Evolutionary conservation across 2,113 vertebrate species (phyloP).

Genomic region (Hydrolagus affinis): DNA sequence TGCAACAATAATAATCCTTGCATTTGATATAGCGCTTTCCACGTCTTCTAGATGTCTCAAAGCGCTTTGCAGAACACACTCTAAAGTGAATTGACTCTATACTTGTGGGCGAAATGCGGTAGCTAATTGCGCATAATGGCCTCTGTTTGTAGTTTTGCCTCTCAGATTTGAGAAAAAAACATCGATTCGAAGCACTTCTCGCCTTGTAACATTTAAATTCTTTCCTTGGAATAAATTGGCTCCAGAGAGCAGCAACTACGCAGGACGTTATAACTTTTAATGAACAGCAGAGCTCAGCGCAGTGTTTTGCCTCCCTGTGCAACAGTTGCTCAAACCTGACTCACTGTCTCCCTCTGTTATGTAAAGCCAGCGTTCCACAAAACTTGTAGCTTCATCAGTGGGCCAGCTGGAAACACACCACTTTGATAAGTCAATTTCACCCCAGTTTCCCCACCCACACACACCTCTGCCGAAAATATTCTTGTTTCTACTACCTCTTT

Average conservation of each 20-base stretch:
- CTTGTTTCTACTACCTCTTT: too few relatives aligned
- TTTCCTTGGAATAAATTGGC: background rate
- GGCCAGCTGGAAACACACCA: background rate
- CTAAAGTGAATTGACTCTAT: too few relatives aligned
- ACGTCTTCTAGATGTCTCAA: too few relatives aligned
- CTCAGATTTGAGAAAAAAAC: background rate
- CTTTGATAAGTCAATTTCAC: background rate
- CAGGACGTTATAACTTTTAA: background rate
- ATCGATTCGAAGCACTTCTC: too few relatives aligned
- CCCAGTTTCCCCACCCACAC: too few relatives aligned
- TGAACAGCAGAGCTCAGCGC: background rate
- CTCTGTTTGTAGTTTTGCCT: background rate
- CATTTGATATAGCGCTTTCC: too few relatives aligned
- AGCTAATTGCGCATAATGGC: too few relatives aligned
- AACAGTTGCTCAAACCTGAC: background rate
- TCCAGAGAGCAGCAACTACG: constrained; percentile 10
- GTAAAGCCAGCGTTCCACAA: background rate
- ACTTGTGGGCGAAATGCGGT: too few relatives aligned
- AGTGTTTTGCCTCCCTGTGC: background rate
- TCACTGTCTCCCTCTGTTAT: background rate
- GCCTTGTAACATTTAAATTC: background rate
- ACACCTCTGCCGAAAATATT: too few relatives aligned
- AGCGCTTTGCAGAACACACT: too few relatives aligned
- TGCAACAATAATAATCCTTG: too few relatives aligned
- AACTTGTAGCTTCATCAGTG: background rate